Evolutionary conservation across 2,113 vertebrate species (phyloP), one percentile per base, ranked within the genome.

Genomic region (Siniperca chuatsi): DNA sequence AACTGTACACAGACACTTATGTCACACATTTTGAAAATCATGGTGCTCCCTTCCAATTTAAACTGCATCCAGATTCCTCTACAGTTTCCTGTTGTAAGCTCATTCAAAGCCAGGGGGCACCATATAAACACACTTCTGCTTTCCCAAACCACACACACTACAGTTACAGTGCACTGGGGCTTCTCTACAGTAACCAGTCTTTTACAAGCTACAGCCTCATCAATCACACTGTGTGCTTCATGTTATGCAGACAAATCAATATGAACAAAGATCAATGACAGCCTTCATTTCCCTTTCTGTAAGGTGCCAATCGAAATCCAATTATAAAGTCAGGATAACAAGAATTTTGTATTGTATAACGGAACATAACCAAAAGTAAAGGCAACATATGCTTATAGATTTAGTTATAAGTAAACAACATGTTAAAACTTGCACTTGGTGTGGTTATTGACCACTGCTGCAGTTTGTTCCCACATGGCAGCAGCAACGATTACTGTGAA

Each of bases 231-330:
- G 89, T 78, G 87, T 79, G 85, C 85, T 89, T 90, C 87, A 90
- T 89, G 91, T 93, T 86, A 92, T 64, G 80, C 88, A 94, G 94
- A 90, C 89, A 75, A 92, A 94, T 96, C 94, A 80, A 94, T 95
- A 48, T 8, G 25, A 52, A 46, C 78, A 91, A n/a, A 79, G 81
- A 95, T 96, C 94, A 81, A 96, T 95, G 68, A 33, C 81, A 88
- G 86, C 89, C 82, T 89, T 93, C 79, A 92, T 93, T 92, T 94
- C 89, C 89, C 92, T 91, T 93, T 91, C 85, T 89, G 54, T 75
- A 91, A 91, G 88, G 61, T 85, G 81, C 81, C 83, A 94, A 94
- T 95, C 93, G 88, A 95, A 95, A 92, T 91, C 81, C 91, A 94
- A 95, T 95, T 95, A 95, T 71, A 87, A 92, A 91, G 83, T 75